These are phyloP conservation scores for Shinisaurus crocodilurus DNA, from an alignment of 2,113 vertebrate genomes.

Conservation along the genomic window DNA sequence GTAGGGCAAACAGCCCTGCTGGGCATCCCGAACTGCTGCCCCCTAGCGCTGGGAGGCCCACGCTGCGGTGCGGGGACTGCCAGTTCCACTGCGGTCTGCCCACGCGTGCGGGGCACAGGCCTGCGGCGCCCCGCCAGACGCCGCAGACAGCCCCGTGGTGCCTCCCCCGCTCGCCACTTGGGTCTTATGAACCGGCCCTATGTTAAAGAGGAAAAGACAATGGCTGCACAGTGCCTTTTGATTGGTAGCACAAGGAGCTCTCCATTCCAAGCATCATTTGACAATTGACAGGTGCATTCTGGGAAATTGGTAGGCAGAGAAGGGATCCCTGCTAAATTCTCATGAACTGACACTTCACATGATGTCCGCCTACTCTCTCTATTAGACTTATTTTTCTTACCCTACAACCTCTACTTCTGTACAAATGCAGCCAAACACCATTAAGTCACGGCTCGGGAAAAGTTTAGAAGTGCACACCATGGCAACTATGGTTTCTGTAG, in stretches of 20 bases:
- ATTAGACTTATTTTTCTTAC: neutral
- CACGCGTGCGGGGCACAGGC: too few relatives aligned
- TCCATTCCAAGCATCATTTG: neutral
- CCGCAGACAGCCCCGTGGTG: too few relatives aligned
- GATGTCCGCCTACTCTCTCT: neutral
- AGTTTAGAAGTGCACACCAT: neutral
- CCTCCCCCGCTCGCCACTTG: too few relatives aligned
- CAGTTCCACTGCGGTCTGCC: too few relatives aligned
- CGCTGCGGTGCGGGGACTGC: too few relatives aligned
- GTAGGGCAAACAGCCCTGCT: too few relatives aligned
- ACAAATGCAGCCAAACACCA: neutral
- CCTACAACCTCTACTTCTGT: neutral
- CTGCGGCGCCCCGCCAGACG: too few relatives aligned
- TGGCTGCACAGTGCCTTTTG: too few relatives aligned
- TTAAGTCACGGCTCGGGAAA: neutral
- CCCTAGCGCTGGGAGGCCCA: too few relatives aligned
- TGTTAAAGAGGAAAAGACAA: too few relatives aligned
- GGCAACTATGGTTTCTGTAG: neutral
- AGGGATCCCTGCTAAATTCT: neutral
- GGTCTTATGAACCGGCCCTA: too few relatives aligned
- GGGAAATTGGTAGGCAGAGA: neutral
- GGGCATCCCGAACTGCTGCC: too few relatives aligned
- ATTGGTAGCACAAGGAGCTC: neutral
- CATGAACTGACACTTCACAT: neutral
- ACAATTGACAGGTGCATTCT: neutral